These are phyloP conservation scores for Chrysogorgia sp. DNA, from an alignment of 92 coral and sea anemone genomes.

Conservation along the genomic window DNA sequence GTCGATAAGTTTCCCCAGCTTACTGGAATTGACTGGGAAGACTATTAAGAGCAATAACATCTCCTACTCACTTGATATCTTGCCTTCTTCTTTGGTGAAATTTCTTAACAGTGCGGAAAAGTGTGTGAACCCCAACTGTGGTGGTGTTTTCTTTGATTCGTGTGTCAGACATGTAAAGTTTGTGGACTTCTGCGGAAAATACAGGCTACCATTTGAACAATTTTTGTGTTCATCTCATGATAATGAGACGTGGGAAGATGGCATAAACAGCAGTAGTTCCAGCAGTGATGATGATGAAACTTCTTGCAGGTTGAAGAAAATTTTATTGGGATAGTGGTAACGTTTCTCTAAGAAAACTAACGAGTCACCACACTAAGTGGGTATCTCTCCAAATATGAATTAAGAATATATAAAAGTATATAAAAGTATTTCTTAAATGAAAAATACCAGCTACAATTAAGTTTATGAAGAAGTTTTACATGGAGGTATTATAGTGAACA, in stretches of 20 bases:
- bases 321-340: conserved; percentile 24
- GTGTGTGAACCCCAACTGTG: conserved; percentile 94
- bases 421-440: too few relatives aligned
- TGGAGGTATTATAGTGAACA: too few relatives aligned
- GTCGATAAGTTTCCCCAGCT: conserved; percentile 76
- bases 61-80: conserved; percentile 66
- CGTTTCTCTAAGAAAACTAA: not conserved
- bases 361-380: not conserved
- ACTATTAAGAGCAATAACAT: conserved; percentile 73
- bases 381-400: too few relatives aligned
- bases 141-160: conserved; percentile 92
- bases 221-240: conserved; percentile 96
- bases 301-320: conserved; percentile 39
- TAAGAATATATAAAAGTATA: not conserved
- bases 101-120: conserved; percentile 87
- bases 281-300: conserved; percentile 59
- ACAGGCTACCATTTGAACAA: conserved; percentile 94
- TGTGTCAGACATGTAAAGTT: conserved; percentile 89
- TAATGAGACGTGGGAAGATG: conserved; percentile 85
- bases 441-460: too few relatives aligned
- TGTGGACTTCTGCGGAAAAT: conserved; percentile 97
- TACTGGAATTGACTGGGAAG: conserved; percentile 85
- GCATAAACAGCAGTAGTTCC: conserved; percentile 56
- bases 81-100: conserved; percentile 72
- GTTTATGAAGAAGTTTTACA: too few relatives aligned